Base-by-base conservation (phyloP, 2,797 vertebrate genomes). In the Siniperca scherzeri region DNA sequence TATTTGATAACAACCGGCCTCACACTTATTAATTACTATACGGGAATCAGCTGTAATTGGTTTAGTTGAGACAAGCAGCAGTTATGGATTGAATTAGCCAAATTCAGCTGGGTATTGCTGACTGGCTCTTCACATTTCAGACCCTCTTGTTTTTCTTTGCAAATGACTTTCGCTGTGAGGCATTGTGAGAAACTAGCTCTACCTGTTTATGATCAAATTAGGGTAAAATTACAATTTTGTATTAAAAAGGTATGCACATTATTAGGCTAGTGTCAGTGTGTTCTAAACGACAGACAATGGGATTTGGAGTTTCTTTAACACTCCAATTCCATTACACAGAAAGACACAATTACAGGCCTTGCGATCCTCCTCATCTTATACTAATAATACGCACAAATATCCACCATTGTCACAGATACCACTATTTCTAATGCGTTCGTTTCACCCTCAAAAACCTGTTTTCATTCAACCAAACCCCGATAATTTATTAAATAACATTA, bases 51-150 rank as follows among this genome's bases (percentile, higher is more conserved):
- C 95, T 97, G 96, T 97, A 97, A 98, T 97, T 97, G 97, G 96
- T 98, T 97, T 96, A 97, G 97, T 96, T 96, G 95, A 96, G 97
- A 97, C 96, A 87, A 91, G 86, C 96, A 96, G 96, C 97, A 95
- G 96, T 97, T 97, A 97, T 97, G 96, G 96, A 97, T 97, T 97
- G 96, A 97, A 98, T 98, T 97, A 97, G 95, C 93, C 96, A 96
- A 97, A 97, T 97, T 97, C 96, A 97, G 96, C 96, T 96, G 97
- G 96, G 96, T 97, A 97, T 97, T 98, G 96, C 96, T 96, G 96
- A 97, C 96, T 96, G 96, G 96, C 96, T 97, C 96, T 96, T 97
- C 96, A 97, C 96, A 97, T 98, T 96, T 97, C 96, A 97, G 93
- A 93, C 94, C 92, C 93, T 89, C 93, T 97, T 94, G 95, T 82